A percentile compares a stretch with the other conserved stretches of the same genome.
Conservation (phyloP, 2,888 invertebrate species). For the Meloe dianella region DNA sequence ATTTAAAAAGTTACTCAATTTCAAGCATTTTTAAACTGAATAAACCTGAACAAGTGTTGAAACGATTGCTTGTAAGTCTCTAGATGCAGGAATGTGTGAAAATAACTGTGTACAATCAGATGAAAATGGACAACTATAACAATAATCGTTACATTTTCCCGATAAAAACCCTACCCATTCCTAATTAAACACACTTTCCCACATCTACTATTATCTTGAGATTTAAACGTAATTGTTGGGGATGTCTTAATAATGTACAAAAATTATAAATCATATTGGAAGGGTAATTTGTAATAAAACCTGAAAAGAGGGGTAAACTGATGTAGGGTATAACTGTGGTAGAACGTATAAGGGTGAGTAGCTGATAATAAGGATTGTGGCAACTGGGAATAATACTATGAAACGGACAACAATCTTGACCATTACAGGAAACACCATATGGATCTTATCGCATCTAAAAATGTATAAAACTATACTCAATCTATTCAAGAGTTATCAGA, state of each 20-base stretch:
- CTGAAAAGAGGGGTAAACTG: constrained; percentile 1
- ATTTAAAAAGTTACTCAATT: too few species aligned
- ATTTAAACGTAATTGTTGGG: constrained; percentile 1
- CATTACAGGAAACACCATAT: neutral
- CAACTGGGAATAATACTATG: neutral
- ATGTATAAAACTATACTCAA: neutral
- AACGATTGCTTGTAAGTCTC: too few species aligned
- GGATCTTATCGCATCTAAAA: neutral
- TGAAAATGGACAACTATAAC: neutral
- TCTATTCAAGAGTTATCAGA: neutral
- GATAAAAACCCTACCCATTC: too few species aligned
- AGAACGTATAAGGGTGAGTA: neutral
- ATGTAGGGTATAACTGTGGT: neutral
- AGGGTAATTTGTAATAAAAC: constrained; percentile 10
- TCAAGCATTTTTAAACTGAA: too few species aligned
- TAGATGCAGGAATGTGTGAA: neutral
- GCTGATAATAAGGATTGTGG: neutral
- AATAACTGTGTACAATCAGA: neutral
- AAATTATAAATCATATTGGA: constrained; percentile 9
- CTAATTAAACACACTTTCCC: neutral
- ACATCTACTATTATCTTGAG: neutral
- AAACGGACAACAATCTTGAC: neutral
- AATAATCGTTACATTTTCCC: neutral
- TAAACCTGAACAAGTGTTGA: too few species aligned
- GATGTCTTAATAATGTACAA: constrained; percentile 13